phyloP scores from a whole-genome alignment of 2,888 invertebrate genomes.

The Atherix ibis region DNA sequence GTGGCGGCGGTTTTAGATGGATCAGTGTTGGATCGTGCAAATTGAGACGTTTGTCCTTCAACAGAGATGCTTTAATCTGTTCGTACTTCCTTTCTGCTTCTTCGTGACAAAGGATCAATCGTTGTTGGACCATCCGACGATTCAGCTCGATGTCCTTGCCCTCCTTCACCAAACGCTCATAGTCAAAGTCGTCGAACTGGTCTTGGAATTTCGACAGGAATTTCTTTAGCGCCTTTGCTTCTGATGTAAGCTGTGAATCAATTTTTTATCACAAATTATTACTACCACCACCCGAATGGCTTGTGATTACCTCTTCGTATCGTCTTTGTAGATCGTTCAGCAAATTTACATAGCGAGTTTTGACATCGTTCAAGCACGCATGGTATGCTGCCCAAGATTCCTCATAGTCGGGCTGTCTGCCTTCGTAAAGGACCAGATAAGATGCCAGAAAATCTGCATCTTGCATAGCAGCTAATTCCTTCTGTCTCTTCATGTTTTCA shows the following conservation, averaged over 20 bases:
- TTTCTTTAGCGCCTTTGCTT: conserved; percentile 23
- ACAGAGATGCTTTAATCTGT: conserved; percentile 22
- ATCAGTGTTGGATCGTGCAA: conserved; percentile 13
- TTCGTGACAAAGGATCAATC: conserved; percentile 26
- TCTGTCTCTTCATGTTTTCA: conserved; percentile 25
- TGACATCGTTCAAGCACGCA: conserved; percentile 50
- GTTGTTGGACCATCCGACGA: conserved; percentile 30
- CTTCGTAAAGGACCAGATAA: conserved; percentile 36
- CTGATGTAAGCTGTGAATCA: conserved; percentile 21
- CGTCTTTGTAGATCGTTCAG: conserved; percentile 47
- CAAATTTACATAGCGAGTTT: conserved; percentile 41
- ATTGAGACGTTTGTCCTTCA: conserved; percentile 22
- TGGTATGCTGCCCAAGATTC: conserved; percentile 23
- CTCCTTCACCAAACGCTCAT: conserved; percentile 23
- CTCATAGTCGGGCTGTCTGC: conserved; percentile 14
- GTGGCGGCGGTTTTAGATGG: no score
- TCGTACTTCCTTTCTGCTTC: conserved; percentile 29
- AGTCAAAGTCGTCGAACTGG: conserved; percentile 27
- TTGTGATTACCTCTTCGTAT: conserved; percentile 44
- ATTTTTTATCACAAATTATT: no score
- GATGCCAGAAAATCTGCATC: conserved; percentile 42
- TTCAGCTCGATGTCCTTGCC: conserved; percentile 25
- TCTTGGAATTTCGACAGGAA: conserved; percentile 27
- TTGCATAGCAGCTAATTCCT: conserved; percentile 34
- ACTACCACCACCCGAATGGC: no score